These are phyloP conservation scores for Sipunculus nudus DNA, from an alignment of 2,888 invertebrate species.

Conservation along the genomic window DNA sequence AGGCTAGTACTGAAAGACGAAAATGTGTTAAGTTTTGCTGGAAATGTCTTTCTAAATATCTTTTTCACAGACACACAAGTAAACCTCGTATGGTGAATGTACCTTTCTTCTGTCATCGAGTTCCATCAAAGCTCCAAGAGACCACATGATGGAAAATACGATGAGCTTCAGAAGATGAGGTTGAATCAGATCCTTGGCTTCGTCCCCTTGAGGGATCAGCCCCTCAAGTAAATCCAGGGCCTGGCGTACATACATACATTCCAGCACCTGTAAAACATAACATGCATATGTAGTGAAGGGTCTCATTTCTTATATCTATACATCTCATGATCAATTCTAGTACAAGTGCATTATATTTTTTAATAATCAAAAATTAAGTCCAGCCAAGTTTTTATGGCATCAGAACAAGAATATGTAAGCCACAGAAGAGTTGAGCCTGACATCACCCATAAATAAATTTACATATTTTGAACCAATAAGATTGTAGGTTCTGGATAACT, in stretches of 20 bases:
- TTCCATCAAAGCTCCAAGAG: slow-evolving; percentile 89
- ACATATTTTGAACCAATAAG: no score
- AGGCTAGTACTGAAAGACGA: no score
- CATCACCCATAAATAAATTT: no score
- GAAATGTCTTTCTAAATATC: no score
- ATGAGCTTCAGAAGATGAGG: slow-evolving; percentile 82
- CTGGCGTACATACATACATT: slow-evolving; percentile 88
- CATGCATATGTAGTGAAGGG: neutral
- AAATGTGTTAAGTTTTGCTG: no score
- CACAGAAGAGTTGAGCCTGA: no score
- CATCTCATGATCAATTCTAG: neutral
- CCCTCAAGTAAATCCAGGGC: slow-evolving; percentile 79
- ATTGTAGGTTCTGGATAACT: no score
- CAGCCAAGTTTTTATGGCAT: no score
- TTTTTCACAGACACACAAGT: no score
- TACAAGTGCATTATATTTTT: no score
- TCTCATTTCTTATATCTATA: neutral
- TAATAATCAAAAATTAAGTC: slow-evolving; percentile 14
- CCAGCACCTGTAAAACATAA: slow-evolving; percentile 74
- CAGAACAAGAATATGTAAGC: no score
- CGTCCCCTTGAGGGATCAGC: slow-evolving; percentile 75
- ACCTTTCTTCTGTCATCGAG: slow-evolving; percentile 82
- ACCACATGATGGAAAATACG: slow-evolving; percentile 89
- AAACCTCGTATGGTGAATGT: no score
- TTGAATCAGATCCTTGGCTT: slow-evolving; percentile 69